phyloP scores from a whole-genome alignment of 1,140 invertebrate genomes.

The Diuraphis noxia region DNA sequence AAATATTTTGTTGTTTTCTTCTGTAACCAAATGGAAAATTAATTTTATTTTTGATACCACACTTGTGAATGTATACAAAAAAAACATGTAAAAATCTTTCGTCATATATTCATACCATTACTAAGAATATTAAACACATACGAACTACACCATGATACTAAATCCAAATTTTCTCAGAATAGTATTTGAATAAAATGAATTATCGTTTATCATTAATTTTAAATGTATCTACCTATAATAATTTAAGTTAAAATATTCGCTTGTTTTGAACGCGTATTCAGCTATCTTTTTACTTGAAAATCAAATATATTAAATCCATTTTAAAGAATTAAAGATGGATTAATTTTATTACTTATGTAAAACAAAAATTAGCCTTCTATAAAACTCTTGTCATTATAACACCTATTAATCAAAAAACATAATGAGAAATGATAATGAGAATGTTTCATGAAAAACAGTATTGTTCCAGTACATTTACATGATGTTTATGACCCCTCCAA shows the following conservation, averaged over 20 bases:
- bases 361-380: background rate
- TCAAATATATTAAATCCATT: background rate
- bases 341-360: background rate
- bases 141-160: too few relatives aligned
- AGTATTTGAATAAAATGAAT: background rate
- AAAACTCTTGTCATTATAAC: background rate
- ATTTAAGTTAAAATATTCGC: background rate
- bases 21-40: background rate
- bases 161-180: background rate
- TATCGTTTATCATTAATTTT: too few relatives aligned
- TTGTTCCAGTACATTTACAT: background rate
- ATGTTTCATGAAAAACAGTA: background rate
- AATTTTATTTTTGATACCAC: background rate
- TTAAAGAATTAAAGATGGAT: background rate
- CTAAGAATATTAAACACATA: background rate
- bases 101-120: background rate
- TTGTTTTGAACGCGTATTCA: background rate
- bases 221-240: background rate
- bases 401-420: background rate
- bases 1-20: background rate
- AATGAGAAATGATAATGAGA: background rate
- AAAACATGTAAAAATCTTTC: background rate
- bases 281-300: background rate
- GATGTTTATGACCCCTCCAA: background rate
- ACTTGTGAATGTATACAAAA: background rate